Percentiles rank a stretch among this genome's conserved stretches.
Conservation (phyloP, 2,113 vertebrate species). For the Erythrolamprus reginae region DNA sequence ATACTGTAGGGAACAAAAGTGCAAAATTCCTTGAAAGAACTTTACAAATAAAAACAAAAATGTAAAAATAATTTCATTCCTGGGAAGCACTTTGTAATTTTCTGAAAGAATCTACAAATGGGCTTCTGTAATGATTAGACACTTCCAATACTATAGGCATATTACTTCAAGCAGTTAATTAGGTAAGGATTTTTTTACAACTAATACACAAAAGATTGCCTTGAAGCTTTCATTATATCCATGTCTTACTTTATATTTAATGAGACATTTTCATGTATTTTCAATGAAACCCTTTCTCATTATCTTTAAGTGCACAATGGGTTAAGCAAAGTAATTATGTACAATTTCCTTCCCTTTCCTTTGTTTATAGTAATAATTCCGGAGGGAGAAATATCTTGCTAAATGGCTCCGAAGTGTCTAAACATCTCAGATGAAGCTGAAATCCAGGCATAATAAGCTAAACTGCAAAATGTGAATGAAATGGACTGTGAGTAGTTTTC, state of each 20-base stretch:
- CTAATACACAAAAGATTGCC: not conserved
- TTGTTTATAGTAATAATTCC: not conserved
- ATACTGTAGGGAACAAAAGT: not conserved
- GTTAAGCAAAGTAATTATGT: not conserved
- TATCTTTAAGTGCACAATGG: not conserved
- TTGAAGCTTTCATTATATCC: not conserved
- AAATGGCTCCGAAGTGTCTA: not conserved
- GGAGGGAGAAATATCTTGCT: not conserved
- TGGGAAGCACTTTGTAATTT: not conserved
- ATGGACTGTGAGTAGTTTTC: not conserved
- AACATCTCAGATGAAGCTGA: not conserved
- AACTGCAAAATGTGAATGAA: conserved; percentile 27
- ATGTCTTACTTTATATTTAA: not conserved
- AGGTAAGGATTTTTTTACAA: not conserved
- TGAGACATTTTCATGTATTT: not conserved
- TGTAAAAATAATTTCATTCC: not conserved
- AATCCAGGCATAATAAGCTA: conserved; percentile 2
- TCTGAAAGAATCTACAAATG: not conserved
- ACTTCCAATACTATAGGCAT: not conserved
- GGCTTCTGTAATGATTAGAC: not conserved
- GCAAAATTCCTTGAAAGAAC: not conserved
- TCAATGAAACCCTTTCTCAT: not conserved
- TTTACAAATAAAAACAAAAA: not conserved
- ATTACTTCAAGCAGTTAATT: not conserved
- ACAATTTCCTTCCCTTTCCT: not conserved